Evolutionary conservation across 2,797 vertebrate species (phyloP).

Genomic region (Sebastes aleutianus): DNA sequence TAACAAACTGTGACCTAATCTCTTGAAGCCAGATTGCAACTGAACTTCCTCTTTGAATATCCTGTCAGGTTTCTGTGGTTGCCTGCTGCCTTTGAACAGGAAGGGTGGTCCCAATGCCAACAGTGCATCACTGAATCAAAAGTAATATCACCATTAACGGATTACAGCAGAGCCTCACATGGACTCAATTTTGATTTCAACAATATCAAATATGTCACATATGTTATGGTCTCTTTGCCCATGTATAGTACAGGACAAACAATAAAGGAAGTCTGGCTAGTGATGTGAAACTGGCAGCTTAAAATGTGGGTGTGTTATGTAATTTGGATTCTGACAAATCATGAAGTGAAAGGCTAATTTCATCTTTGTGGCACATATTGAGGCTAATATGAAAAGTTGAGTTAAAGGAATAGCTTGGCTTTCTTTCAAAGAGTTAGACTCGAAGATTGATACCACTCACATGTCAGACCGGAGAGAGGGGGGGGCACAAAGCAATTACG

Average conservation of each 20-base stretch:
- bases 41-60: slow-evolving; percentile 20
- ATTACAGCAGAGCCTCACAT: neutral
- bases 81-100: neutral
- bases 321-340: neutral
- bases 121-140: neutral
- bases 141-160: neutral
- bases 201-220: neutral
- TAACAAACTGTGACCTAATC: neutral
- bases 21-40: neutral
- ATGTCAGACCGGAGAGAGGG: neutral
- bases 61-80: slow-evolving; percentile 1
- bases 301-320: neutral
- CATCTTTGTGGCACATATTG: neutral
- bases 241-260: neutral
- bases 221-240: neutral
- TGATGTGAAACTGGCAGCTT: neutral
- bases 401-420: neutral
- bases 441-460: neutral
- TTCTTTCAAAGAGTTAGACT: neutral
- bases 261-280: neutral
- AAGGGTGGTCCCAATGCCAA: neutral
- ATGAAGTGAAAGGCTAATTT: neutral
- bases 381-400: neutral
- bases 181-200: neutral
- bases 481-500: too few species aligned